Conservation (phyloP, 2,113 vertebrate species). For the Stigmatopora nigra region DNA sequence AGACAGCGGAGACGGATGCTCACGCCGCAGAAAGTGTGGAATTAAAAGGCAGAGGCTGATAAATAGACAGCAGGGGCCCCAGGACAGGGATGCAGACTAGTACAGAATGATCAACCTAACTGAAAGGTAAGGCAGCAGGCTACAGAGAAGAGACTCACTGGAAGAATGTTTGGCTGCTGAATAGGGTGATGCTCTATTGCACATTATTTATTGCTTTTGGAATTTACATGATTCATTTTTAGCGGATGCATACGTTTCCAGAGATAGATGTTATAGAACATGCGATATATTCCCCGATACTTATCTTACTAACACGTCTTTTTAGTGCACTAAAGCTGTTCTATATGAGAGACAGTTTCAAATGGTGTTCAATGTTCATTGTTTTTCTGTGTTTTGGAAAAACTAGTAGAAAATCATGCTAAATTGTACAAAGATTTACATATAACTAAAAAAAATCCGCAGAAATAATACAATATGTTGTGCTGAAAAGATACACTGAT, state of each 20-base stretch:
- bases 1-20: conserved; percentile 61
- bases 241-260: conserved; percentile 10
- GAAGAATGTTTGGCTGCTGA: conserved; percentile 32
- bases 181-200: conserved; percentile 24
- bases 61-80: conserved; percentile 64
- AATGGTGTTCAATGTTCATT: neutral
- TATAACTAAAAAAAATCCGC: no score
- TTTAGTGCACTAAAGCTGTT: conserved; percentile 12
- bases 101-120: conserved; percentile 54
- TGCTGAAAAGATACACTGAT: no score
- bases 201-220: conserved; percentile 39
- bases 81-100: conserved; percentile 52
- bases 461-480: no score
- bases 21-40: conserved; percentile 56
- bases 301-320: conserved; percentile 3
- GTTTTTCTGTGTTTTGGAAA: neutral
- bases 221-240: conserved; percentile 40
- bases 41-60: conserved; percentile 61
- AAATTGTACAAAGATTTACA: neutral
- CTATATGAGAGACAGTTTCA: conserved; percentile 1
- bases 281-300: conserved; percentile 12
- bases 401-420: neutral
- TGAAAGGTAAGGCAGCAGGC: conserved; percentile 36
- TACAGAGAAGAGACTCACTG: conserved; percentile 41
- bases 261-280: conserved; percentile 27